These are phyloP conservation scores for Glareola pratincola DNA, from an alignment of 2,113 vertebrate genomes.

Conservation along the genomic window DNA sequence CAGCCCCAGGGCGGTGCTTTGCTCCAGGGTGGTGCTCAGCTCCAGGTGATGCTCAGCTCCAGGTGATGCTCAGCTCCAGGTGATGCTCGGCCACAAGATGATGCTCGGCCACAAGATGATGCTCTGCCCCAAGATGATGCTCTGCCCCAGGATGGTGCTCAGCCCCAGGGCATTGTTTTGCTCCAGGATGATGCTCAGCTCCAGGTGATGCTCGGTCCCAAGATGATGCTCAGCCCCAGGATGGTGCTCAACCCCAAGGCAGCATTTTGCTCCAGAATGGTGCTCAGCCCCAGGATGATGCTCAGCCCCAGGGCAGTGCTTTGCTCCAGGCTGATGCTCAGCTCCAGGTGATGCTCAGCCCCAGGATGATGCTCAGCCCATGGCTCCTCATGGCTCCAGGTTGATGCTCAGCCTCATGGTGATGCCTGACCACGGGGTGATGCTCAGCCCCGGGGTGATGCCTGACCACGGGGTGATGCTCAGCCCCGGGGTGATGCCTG, in stretches of 20 bases:
- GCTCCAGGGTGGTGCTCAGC: neutral
- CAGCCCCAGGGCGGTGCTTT: rapidly evolving
- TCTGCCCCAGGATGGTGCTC: rapidly evolving
- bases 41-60: rapidly evolving
- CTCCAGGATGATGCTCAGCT: rapidly evolving
- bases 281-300: neutral
- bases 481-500: too few relatives aligned
- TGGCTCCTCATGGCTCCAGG: too few relatives aligned
- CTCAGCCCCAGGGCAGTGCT: rapidly evolving
- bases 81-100: rapidly evolving
- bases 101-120: rapidly evolving
- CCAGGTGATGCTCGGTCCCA: rapidly evolving
- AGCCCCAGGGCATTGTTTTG: rapidly evolving
- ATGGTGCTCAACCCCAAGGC: too few relatives aligned
- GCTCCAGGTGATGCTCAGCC: rapidly evolving
- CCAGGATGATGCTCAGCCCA: rapidly evolving
- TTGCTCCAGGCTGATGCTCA: rapidly evolving
- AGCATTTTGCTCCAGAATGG: too few relatives aligned
- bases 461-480: neutral
- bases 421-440: neutral
- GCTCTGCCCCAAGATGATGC: rapidly evolving
- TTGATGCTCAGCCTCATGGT: rapidly evolving
- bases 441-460: rapidly evolving
- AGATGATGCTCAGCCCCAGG: rapidly evolving
- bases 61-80: rapidly evolving